Base-by-base conservation (phyloP, 2,797 vertebrate species). In the Acestrorhynchus altus region DNA sequence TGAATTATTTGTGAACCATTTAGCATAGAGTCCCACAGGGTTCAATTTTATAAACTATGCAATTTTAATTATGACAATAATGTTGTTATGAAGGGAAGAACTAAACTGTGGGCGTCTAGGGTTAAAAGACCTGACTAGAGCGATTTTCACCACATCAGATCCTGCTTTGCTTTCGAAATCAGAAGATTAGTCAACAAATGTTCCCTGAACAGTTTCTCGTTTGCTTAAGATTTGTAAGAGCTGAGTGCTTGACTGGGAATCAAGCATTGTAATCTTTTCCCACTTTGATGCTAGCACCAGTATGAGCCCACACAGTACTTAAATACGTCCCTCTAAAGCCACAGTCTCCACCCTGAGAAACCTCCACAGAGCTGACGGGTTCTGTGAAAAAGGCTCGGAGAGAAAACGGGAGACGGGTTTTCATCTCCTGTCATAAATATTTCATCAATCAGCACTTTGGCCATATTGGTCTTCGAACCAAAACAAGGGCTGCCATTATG, bases 401-500 rank as follows among this genome's bases (percentile, higher is more conserved):
- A 67, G 40, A 52, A 64, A 40, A 24, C 0, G 8, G 7, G 15
- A 16, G 46, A 22, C 18, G 39, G 69, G 16, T 20, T 54, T 44
- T 54, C 47, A 49, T 72, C 20, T 40, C 60, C 52, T 44, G 4
- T 49, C 61, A 26, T 59, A 60, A 56, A 39, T 57, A 18, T 76
- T 61, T 77, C 56, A 77, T 28, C 35, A 49, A 18, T 77, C 65
- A 47, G 22, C 39, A 28, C 68, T 47, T n/a, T 35, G 42, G 42
- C 28, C 20, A 31, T 60, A 51, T 59, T 72, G 13, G 24, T 76
- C 7, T 24, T 72, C 24, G 52, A 52, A 24, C n/a, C 39, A 63
- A 57, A 68, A 68, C 52, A 67, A 52, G 67, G 71, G 22, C 60
- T 28, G 28, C 40, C 39, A 76, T 65, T 80, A 68, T 71, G 24